A percentile compares a stretch with the other conserved stretches of the same genome.
phyloP scores from a whole-genome alignment of 2,797 vertebrate genomes.

The Chanos chanos region DNA sequence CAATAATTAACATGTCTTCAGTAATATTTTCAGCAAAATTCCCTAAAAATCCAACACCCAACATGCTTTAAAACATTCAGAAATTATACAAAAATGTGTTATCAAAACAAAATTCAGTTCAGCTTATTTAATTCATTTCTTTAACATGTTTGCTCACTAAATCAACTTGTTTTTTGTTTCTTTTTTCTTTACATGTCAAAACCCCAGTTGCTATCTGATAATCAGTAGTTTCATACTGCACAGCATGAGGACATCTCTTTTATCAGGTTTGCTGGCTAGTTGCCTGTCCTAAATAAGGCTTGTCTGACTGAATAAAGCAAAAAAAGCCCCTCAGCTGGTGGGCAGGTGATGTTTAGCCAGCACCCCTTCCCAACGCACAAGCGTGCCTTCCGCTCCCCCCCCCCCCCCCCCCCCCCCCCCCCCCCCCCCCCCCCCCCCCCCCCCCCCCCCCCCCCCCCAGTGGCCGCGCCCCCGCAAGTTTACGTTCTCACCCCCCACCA shows the following conservation, averaged over 20 bases:
- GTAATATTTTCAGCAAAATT: no score
- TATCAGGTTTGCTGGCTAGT: not conserved
- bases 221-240: no score
- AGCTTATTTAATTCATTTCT: no score
- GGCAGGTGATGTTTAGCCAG: not conserved
- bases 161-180: no score
- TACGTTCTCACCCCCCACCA: conserved; percentile 13
- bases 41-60: no score
- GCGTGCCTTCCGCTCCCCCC: not conserved
- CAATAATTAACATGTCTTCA: no score
- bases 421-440: not conserved
- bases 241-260: no score
- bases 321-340: not conserved
- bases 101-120: not conserved
- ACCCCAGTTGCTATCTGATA: no score
- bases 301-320: not conserved
- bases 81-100: not conserved
- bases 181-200: no score
- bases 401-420: not conserved
- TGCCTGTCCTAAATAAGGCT: not conserved
- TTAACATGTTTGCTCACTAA: no score
- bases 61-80: no score
- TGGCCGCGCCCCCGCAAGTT: not conserved
- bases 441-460: not conserved
- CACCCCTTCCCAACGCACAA: not conserved